These are phyloP conservation scores for Mnemiopsis leidyi DNA, from an alignment of 37 sponge, comb jelly and placozoan genomes.

Conservation along the genomic window DNA sequence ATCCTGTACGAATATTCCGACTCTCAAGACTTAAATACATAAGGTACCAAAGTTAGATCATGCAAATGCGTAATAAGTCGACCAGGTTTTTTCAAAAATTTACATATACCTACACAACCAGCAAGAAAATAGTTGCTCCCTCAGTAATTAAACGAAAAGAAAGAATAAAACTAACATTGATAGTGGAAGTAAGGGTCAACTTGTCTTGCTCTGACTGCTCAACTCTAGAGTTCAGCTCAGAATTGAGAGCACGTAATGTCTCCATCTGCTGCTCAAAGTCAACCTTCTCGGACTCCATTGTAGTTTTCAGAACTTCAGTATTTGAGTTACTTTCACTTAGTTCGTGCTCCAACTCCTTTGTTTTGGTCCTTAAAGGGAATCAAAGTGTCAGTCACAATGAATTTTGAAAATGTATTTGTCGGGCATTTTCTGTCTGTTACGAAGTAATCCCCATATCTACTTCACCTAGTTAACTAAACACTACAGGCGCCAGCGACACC, in stretches of 20 bases:
- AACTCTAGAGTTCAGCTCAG: not conserved
- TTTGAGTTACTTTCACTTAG: constrained; percentile 28
- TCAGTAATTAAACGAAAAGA: not conserved
- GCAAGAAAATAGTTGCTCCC: not conserved
- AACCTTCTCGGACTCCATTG: constrained; percentile 4
- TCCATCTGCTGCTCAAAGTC: constrained; percentile 12
- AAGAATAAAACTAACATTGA: not conserved
- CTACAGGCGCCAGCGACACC: too few species aligned
- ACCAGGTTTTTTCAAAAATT: too few species aligned
- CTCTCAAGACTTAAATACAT: too few species aligned
- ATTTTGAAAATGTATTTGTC: too few species aligned
- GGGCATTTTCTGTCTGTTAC: too few species aligned
- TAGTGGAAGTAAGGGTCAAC: not conserved
- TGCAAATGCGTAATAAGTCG: too few species aligned
- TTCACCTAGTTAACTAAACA: too few species aligned
- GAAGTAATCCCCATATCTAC: too few species aligned
- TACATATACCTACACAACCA: not conserved
- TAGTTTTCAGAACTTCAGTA: not conserved
- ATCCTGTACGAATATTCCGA: too few species aligned
- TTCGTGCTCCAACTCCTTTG: constrained; percentile 26
- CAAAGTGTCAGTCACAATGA: too few species aligned
- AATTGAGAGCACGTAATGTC: not conserved
- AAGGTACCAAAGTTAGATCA: too few species aligned
- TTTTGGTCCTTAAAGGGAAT: not conserved
- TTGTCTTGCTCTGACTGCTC: not conserved